Base-by-base conservation (phyloP, 2,113 vertebrate genomes). In the Myotis davidii region DNA sequence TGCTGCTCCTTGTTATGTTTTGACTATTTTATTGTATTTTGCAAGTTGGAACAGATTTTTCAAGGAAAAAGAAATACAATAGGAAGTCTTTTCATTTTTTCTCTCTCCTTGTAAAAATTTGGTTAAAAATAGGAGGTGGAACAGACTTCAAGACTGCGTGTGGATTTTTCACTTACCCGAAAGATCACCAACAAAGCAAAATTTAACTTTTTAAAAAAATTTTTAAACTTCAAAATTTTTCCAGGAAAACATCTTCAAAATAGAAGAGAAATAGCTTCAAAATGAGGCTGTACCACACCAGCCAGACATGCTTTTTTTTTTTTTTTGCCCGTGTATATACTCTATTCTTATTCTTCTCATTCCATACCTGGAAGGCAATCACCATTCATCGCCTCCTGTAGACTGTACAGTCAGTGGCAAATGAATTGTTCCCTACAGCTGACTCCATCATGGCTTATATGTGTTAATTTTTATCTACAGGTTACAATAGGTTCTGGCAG, bases 391-490 rank as follows among this genome's bases (percentile, higher is more conserved):
- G 0, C 65, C 32, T 37, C 0, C 0, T 94, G 13, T 61, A 34
- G 13, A 20, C 17, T 18, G 1, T 37, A 56, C 89, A 39, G 74
- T 5, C 8, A 72, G 17, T 13, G 23, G 5, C 42, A 86, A 86
- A 77, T 64, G 17, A 95, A 64, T 87, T 56, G 18, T 14, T 72
- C 17, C 9, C 6, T 27, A 65, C 78, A 42, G 7, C 25, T 82
- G 8, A 42, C 29, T 59, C 94, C 10, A n/a, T 16, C n/a, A 23
- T 67, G 92, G 37, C 11, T 93, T 85, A 90, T 9, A 92, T 18
- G 39, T 50, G 67, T 9, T 8, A 73, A 64, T 92, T 90, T 96
- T 94, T 83, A 85, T 79, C 73, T 82, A 65, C 25, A 27, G 29
- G 23, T 20, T 88, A 59, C 73, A 88, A 70, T 89, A 83, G 61